Evolutionary conservation across 1,140 invertebrate species (phyloP), one percentile per base, ranked within the genome.

Genomic region (Eumeta japonica): DNA sequence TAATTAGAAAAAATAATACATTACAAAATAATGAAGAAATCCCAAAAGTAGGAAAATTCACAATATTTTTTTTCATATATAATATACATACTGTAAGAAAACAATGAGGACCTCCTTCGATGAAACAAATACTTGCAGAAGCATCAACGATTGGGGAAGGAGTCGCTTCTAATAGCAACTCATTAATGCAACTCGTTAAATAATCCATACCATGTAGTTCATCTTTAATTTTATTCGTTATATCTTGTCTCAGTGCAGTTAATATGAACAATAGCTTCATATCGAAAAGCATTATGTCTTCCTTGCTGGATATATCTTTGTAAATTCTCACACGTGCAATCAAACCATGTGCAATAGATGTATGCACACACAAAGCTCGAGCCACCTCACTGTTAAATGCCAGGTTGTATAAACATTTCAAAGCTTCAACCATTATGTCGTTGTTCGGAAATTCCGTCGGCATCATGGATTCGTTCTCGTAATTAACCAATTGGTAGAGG

Each of bases 331-430:
- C 64, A 36, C 89, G 79, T 39, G 85, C 79, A 2, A 94, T 77
- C 14, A 95, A 77, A 29, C 83, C 83, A 46, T 88, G 81, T 10
- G 92, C 73, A 47, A 87, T 85, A 10, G 79, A 77, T 59, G 87
- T 89, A 45, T 84, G 78, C 31, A 82, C 77, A 64, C 89, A 87
- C 20, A 86, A 70, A 39, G 76, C 77, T 44, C 87, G 84, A 1
- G 85, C 83, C 29, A 80, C 79, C 31, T 66, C 55, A 72, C 87
- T 90, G 59, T 95, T 92, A 60, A 83, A 95, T 30, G 94, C 77
- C 28, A 96, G 68, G 72, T 97, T 97, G 57, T 89, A 94, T 2
- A 97, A 63, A 58, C 91, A 86, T 74, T 96, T 97, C 30, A 91
- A 64, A 0, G 89, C 85, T 71, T 95, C 92, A 4, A 88, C 68